phyloP scores from a whole-genome alignment of 1,140 invertebrate genomes.

The Wiebesia pumilae region DNA sequence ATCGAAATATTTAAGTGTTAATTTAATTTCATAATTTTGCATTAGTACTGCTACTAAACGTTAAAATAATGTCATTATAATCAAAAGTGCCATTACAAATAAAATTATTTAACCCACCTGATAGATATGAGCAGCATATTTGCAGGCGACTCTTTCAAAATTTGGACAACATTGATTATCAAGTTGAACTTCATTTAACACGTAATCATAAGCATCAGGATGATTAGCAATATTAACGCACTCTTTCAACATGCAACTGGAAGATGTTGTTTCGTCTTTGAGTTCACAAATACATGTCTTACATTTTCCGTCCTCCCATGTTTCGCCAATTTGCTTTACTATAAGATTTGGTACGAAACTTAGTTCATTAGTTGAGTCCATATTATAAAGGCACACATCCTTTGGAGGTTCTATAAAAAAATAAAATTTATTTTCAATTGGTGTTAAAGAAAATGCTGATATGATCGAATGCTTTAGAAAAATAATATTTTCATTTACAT shows the following conservation, averaged over 20 bases:
- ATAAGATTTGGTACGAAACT: constrained; percentile 68
- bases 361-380: constrained; percentile 72
- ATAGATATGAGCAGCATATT: constrained; percentile 75
- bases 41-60: too few relatives aligned
- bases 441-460: too few relatives aligned
- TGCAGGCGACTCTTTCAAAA: constrained; percentile 78
- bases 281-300: constrained; percentile 78
- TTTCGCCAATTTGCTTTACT: constrained; percentile 76
- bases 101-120: constrained; percentile 67
- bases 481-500: too few relatives aligned
- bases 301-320: constrained; percentile 83
- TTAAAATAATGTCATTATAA: too few relatives aligned
- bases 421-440: neutral
- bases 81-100: too few relatives aligned
- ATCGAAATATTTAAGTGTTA: too few relatives aligned
- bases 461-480: too few relatives aligned
- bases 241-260: constrained; percentile 69
- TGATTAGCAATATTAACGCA: constrained; percentile 69
- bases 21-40: too few relatives aligned
- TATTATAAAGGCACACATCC: constrained; percentile 81
- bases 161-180: constrained; percentile 79
- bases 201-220: constrained; percentile 74
- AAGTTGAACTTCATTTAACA: constrained; percentile 73
- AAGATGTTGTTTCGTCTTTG: constrained; percentile 57
- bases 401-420: constrained; percentile 78